Evolutionary conservation across 2,113 vertebrate species (phyloP).

Genomic region (Pomatorhinus ruficollis): DNA sequence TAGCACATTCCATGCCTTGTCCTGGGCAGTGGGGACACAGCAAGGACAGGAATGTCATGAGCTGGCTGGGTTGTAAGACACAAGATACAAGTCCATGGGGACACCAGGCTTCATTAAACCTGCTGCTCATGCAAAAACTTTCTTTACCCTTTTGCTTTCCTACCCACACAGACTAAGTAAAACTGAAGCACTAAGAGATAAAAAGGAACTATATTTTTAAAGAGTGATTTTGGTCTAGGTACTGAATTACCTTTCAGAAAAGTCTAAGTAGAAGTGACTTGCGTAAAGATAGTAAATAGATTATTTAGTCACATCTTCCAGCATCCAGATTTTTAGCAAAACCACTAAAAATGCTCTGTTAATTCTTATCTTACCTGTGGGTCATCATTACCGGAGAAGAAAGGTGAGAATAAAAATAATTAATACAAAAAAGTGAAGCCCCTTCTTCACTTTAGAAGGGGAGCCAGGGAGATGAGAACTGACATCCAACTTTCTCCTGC

Average conservation of each 20-base stretch:
- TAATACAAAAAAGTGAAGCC: neutral
- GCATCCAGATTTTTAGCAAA: neutral
- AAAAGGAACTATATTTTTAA: neutral
- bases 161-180: neutral
- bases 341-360: neutral
- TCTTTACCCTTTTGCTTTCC: neutral
- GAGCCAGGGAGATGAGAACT: neutral
- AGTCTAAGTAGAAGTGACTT: neutral
- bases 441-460: neutral
- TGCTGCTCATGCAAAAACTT: neutral
- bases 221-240: neutral
- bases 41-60: neutral
- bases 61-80: neutral
- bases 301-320: neutral
- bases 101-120: neutral
- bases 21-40: neutral
- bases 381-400: neutral
- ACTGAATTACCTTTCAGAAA: neutral
- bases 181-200: neutral
- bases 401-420: neutral
- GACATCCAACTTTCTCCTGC: constrained; percentile 7
- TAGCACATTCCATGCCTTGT: neutral
- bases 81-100: neutral
- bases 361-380: constrained; percentile 38
- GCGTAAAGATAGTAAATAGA: neutral